A percentile compares a stretch with the other conserved stretches of the same genome.
These are phyloP conservation scores for Oscheius sp. DNA, from an alignment of 2,888 invertebrate genomes.

Conservation along the genomic window DNA sequence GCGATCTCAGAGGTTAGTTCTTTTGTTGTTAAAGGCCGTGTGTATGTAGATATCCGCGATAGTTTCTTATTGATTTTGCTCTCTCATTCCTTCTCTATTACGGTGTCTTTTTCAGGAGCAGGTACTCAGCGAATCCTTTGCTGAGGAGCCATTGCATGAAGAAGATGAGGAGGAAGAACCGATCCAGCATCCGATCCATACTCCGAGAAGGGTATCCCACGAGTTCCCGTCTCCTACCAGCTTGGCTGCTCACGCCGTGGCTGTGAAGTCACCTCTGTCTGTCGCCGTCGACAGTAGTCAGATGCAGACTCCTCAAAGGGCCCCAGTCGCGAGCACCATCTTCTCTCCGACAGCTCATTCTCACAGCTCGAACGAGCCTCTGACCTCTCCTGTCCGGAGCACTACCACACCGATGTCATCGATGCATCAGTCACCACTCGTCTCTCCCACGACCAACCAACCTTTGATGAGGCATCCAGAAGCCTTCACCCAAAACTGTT, in stretches of 20 bases:
- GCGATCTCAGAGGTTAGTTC: slow-evolving; percentile 33
- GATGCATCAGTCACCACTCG: slow-evolving; percentile 9
- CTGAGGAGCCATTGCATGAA: slow-evolving; percentile 34
- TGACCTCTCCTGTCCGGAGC: slow-evolving; percentile 17
- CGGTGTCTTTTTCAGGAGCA: slow-evolving; percentile 19
- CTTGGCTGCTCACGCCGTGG: slow-evolving; percentile 25
- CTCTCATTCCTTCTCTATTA: not conserved
- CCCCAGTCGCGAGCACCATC: not conserved
- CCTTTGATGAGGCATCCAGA: slow-evolving; percentile 1
- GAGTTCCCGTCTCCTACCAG: slow-evolving; percentile 11
- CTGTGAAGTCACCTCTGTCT: slow-evolving; percentile 14
- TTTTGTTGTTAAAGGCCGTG: not conserved
- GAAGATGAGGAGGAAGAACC: slow-evolving; percentile 23
- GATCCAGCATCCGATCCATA: not conserved
- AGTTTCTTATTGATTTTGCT: not conserved
- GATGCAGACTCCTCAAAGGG: not conserved
- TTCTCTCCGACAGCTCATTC: slow-evolving; percentile 13
- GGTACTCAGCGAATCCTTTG: slow-evolving; percentile 21
- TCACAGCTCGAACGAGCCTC: not conserved
- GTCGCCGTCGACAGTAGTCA: slow-evolving; percentile 14
- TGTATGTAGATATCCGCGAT: not conserved
- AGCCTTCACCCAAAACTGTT: slow-evolving; percentile 8
- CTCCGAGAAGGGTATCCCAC: not conserved
- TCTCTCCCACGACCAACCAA: slow-evolving; percentile 4
- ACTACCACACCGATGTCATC: slow-evolving; percentile 12